Evolutionary conservation across 2,113 vertebrate species (phyloP).

Genomic region (Rissa tridactyla): DNA sequence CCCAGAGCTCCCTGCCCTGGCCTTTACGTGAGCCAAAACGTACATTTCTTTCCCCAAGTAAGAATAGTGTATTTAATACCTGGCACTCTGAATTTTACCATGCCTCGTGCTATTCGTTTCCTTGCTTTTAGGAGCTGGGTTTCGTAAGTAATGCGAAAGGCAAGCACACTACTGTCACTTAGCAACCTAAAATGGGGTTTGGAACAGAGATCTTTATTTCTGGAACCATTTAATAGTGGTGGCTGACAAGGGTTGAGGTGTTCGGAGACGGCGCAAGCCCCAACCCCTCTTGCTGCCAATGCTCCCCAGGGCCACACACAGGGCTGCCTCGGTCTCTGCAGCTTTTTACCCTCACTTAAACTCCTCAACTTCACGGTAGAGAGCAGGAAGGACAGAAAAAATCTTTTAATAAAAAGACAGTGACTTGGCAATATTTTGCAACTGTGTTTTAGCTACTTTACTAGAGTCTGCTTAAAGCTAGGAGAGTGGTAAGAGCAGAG

Average conservation of each 20-base stretch:
- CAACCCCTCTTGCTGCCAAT: neutral
- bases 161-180: neutral
- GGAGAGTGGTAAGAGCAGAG: neutral
- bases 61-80: fast-evolving
- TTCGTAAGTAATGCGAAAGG: neutral
- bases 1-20: neutral
- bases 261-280: fast-evolving
- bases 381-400: neutral
- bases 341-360: neutral
- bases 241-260: neutral
- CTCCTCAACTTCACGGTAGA: neutral
- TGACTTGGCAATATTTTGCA: fast-evolving
- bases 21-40: fast-evolving
- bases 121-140: neutral
- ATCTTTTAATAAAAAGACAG: no score
- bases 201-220: constrained; percentile 25
- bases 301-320: fast-evolving
- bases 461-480: neutral
- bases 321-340: neutral
- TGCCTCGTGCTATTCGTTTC: neutral
- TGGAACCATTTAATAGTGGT: fast-evolving
- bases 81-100: no score
- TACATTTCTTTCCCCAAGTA: neutral
- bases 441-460: neutral
- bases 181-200: constrained; percentile 3